A percentile compares a stretch with the other conserved stretches of the same genome.
Conservation (phyloP, 2,888 invertebrate species). For the Drosophila nr. perissopoda region DNA sequence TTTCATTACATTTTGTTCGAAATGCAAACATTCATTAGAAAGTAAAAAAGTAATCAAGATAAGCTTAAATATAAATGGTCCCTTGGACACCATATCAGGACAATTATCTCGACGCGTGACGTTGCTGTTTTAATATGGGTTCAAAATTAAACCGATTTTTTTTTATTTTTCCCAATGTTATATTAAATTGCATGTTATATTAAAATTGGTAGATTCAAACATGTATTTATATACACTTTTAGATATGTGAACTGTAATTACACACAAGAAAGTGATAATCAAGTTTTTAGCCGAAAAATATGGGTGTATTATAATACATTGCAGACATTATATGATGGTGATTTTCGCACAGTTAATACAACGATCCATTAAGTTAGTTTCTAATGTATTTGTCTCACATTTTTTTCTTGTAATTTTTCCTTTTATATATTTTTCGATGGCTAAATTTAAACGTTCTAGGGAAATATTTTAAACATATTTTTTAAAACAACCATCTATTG, state of each 20-base stretch:
- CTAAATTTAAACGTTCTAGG: not conserved
- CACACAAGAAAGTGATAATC: not conserved
- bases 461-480: no score
- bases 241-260: not conserved
- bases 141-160: not conserved
- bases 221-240: not conserved
- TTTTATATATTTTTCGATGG: not conserved
- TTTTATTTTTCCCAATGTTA: not conserved
- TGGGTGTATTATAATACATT: not conserved
- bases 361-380: not conserved
- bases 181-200: not conserved
- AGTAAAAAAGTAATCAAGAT: not conserved
- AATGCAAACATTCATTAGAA: not conserved
- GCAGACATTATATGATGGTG: no score
- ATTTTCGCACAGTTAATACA: no score
- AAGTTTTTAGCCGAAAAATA: not conserved
- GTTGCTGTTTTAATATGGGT: not conserved
- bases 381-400: not conserved
- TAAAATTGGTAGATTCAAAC: not conserved
- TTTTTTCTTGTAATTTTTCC: not conserved
- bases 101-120: not conserved
- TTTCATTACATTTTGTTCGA: not conserved
- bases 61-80: not conserved
- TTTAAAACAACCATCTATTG: no score
- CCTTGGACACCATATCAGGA: not conserved